A percentile compares a stretch with the other conserved stretches of the same genome.
These are phyloP conservation scores for Lipotes vexillifer DNA, from an alignment of 2,113 vertebrate species.

Conservation along the genomic window DNA sequence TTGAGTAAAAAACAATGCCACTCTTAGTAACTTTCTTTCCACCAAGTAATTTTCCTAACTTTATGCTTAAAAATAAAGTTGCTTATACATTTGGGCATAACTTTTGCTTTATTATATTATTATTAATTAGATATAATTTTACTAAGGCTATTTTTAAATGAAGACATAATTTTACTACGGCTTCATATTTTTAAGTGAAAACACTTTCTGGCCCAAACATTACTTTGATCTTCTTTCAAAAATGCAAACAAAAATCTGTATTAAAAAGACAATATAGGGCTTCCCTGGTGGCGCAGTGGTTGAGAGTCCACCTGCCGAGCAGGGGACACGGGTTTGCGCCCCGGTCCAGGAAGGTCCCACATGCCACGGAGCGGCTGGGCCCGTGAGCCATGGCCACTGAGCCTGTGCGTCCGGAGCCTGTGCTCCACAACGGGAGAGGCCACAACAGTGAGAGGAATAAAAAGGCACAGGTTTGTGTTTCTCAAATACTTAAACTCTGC, in stretches of 20 bases:
- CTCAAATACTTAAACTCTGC: constrained; percentile 67
- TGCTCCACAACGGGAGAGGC: no score
- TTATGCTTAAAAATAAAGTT: constrained; percentile 5
- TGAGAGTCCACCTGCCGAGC: no score
- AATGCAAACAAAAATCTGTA: constrained; percentile 67
- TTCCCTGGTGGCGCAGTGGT: no score
- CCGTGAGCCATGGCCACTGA: no score
- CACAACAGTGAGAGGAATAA: constrained; percentile 16
- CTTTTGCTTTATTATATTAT: constrained; percentile 2
- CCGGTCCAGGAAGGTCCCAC: no score
- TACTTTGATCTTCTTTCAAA: constrained; percentile 41
- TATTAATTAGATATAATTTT: not conserved
- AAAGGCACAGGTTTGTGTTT: constrained; percentile 56
- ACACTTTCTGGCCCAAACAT: constrained; percentile 36
- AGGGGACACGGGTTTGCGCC: no score
- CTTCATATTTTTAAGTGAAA: constrained; percentile 29
- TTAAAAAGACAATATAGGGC: constrained; percentile 47
- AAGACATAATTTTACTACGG: not conserved
- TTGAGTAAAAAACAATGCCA: not conserved
- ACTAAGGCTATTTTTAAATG: not conserved
- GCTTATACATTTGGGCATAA: not conserved
- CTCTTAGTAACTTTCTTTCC: not conserved
- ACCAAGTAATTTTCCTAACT: not conserved
- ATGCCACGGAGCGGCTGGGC: no score
- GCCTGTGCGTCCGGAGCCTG: no score